Conservation (phyloP, 2,113 vertebrate genomes). For the Atlantisia rogersi region DNA sequence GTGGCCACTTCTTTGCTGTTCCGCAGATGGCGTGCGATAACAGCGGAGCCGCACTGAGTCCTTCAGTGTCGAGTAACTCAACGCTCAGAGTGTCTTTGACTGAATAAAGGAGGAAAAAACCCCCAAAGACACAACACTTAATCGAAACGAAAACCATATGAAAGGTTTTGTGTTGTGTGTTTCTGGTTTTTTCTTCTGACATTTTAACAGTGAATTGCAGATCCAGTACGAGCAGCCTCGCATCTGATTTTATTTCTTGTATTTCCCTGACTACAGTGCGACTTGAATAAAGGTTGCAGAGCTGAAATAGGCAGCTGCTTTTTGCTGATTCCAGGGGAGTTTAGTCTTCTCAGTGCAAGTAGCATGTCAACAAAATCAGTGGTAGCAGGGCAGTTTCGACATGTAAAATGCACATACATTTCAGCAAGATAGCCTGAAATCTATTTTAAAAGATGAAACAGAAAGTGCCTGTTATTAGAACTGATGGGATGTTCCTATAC, state of each 20-base stretch:
- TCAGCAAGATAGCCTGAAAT: constrained; percentile 47
- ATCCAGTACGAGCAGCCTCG: not conserved
- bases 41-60: constrained; percentile 9
- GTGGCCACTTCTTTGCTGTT: constrained; percentile 59
- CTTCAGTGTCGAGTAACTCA: constrained; percentile 12
- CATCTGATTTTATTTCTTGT: constrained; percentile 32
- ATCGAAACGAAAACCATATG: constrained; percentile 14
- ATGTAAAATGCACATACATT: not conserved
- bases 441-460: constrained; percentile 68
- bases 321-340: constrained; percentile 37
- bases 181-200: not conserved
- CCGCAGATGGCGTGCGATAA: not conserved
- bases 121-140: not conserved
- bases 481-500: constrained; percentile 73
- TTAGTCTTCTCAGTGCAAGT: constrained; percentile 38
- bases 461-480: constrained; percentile 81
- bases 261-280: not conserved
- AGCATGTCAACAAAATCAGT: constrained; percentile 5
- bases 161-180: not conserved
- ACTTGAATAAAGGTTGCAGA: constrained; percentile 5
- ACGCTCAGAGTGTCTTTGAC: constrained; percentile 11
- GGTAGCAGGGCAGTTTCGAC: not conserved
- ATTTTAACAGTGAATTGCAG: constrained; percentile 7
- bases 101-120: not conserved
- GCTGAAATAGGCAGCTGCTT: constrained; percentile 45